These are phyloP conservation scores for Apaloderma vittatum DNA, from an alignment of 2,113 vertebrate genomes.

Conservation along the genomic window DNA sequence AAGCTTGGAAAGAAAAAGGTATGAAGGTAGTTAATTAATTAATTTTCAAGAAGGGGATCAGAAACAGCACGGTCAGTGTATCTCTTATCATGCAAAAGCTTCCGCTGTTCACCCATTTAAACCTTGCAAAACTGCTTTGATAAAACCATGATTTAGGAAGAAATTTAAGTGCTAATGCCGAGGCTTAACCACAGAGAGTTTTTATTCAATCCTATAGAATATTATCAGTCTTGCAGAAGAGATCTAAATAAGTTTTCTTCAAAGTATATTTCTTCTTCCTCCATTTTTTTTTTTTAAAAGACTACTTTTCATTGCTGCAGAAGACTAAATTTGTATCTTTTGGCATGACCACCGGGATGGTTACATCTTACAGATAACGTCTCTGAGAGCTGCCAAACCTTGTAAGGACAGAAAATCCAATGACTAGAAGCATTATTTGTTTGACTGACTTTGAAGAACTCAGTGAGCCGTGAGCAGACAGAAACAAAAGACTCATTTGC, in stretches of 20 bases:
- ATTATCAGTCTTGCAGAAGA: neutral
- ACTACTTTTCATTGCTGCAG: neutral
- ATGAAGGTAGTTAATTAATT: neutral
- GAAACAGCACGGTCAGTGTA: neutral
- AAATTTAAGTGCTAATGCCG: neutral
- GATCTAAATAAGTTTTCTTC: neutral
- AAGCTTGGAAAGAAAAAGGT: neutral
- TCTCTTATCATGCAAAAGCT: neutral
- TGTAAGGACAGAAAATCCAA: slow-evolving; percentile 15
- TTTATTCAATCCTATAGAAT: neutral
- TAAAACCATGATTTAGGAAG: neutral
- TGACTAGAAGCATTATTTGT: slow-evolving; percentile 10
- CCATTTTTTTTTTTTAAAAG: neutral
- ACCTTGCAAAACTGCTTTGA: neutral
- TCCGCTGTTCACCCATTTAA: neutral
- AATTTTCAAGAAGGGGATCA: neutral
- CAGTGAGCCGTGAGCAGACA: neutral
- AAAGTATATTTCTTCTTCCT: neutral
- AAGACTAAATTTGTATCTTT: neutral
- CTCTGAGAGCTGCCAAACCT: neutral
- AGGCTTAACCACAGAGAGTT: neutral
- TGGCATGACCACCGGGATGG: neutral
- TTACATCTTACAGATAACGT: neutral
- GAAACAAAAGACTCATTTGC: slow-evolving; percentile 36
- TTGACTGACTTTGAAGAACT: slow-evolving; percentile 42